Base-by-base conservation (phyloP, 30 jellyfish, hydroid and myxozoan genomes). In the Hydractinia echinata region DNA sequence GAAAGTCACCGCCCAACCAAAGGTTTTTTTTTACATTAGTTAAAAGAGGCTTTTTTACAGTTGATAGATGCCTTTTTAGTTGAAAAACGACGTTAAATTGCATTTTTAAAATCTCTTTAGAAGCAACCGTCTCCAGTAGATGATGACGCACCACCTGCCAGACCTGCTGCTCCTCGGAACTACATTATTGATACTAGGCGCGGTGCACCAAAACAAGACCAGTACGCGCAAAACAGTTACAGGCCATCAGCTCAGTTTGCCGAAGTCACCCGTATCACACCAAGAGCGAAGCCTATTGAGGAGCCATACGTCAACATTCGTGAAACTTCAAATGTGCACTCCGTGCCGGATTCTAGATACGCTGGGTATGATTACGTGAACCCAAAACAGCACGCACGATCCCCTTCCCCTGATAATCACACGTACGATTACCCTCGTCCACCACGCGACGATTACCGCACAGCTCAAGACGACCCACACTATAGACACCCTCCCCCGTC, bases 161-260 rank as follows among this genome's bases (percentile, higher is more conserved):
- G 97, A 61, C 97, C 97, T 6, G 88, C 93, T 5, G 97, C 97
- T 30, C 97, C 97, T 4, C 86, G 97, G 21, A 90, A 90, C 53
- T 90, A 90, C 85, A 85, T 90, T 21, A 68, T 80, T 53, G 97
- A 90, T 73, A 73, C 81, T 60, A 72, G 90, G 39, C 86, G 87
- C 51, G 82, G 89, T 15, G 66, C 48, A 1, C 67, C 85, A 7
- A 54, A 56, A 39, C 76, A 73, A 54, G 83, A 87, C 66, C 77
- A 73, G 53, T 87, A 70, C 50, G 92, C 96, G 8, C 86, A 87
- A 79, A 87, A 87, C 71, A 19, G 88, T 13, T 89, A 84, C 84
- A 84, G 84, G 66, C 96, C 96, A 13, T 78, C 86, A 6, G 85
- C 94, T n/a, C 83, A 79, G 69, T 84, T 51, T 81, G 88, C 96